Evolutionary conservation across 1,140 invertebrate genomes (phyloP).

Genomic region (Fopius arisanus): DNA sequence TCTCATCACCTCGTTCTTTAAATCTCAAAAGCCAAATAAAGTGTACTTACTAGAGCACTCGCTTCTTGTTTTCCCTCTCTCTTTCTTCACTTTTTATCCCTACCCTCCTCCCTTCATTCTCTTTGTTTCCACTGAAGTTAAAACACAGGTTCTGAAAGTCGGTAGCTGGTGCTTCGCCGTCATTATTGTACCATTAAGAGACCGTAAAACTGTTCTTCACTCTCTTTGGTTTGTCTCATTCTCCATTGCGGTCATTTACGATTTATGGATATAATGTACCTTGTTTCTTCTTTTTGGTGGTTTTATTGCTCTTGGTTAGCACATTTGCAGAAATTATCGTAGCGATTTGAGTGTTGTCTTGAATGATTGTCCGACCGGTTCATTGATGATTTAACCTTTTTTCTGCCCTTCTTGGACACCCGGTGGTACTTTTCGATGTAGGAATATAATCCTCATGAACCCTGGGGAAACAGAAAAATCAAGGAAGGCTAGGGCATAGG

Average conservation of each 20-base stretch:
- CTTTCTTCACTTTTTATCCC: neutral
- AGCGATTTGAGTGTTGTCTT: neutral
- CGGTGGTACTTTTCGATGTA: neutral
- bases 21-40: slow-evolving; percentile 5
- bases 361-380: neutral
- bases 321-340: neutral
- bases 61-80: neutral
- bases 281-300: neutral
- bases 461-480: neutral
- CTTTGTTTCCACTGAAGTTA: slow-evolving; percentile 2
- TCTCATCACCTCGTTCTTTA: neutral
- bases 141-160: slow-evolving; percentile 26
- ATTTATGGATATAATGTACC: neutral
- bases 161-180: slow-evolving; percentile 28
- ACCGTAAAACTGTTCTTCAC: slow-evolving; percentile 9
- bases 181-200: slow-evolving; percentile 31
- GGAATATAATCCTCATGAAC: slow-evolving; percentile 5
- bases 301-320: neutral
- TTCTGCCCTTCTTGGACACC: neutral
- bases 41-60: neutral
- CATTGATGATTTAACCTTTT: slow-evolving; percentile 11
- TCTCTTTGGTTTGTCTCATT: slow-evolving; percentile 20
- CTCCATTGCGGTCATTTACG: neutral
- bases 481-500: slow-evolving; percentile 3
- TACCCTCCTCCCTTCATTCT: neutral